Conservation (phyloP, 2,113 vertebrate genomes). For the Microtus ochrogaster region DNA sequence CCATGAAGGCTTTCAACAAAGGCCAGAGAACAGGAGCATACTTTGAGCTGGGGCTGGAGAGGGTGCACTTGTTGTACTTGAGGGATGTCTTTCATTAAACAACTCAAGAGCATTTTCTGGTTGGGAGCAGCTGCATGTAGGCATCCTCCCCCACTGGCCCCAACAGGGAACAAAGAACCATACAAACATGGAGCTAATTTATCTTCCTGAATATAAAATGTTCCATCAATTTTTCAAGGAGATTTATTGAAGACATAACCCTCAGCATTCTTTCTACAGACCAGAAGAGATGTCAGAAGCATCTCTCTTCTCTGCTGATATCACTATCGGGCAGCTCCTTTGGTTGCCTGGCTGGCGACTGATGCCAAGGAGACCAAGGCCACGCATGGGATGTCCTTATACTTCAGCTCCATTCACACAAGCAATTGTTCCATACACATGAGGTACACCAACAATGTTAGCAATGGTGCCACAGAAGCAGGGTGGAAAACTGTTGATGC, state of each 20-base stretch:
- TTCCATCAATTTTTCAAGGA: slow-evolving; percentile 28
- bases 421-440: neutral
- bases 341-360: neutral
- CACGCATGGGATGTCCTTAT: neutral
- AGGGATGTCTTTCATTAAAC: neutral
- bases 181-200: neutral
- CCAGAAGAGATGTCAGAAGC: neutral
- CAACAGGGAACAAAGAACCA: slow-evolving; percentile 36
- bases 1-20: neutral
- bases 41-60: neutral
- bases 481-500: neutral
- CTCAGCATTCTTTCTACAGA: slow-evolving; percentile 27
- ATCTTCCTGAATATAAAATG: slow-evolving; percentile 35
- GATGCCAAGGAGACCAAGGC: neutral
- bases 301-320: neutral
- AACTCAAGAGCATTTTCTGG: slow-evolving; percentile 30
- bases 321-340: neutral
- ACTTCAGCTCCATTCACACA: neutral
- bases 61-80: neutral
- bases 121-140: neutral
- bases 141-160: neutral
- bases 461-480: neutral
- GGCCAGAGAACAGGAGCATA: neutral
- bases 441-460: neutral
- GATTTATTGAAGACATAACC: slow-evolving; percentile 47